phyloP scores from a whole-genome alignment of 2,113 vertebrate species.

The Micromys minutus region DNA sequence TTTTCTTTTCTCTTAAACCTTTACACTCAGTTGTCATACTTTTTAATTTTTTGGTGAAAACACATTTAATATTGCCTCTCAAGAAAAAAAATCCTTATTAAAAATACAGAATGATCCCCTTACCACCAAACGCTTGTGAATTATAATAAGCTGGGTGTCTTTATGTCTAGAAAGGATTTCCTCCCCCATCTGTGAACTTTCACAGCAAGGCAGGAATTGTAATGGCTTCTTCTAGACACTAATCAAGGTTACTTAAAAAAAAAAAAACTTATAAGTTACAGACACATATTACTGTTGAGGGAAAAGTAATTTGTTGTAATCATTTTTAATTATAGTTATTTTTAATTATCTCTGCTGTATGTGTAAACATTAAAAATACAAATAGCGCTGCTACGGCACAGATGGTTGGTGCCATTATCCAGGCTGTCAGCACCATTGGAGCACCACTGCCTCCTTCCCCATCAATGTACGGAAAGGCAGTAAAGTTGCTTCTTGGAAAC shows the following conservation, averaged over 20 bases:
- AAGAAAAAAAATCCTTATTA: constrained; percentile 13
- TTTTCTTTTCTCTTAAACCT: neutral
- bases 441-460: constrained; percentile 80
- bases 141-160: constrained; percentile 66
- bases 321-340: constrained; percentile 92
- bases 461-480: constrained; percentile 80
- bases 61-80: constrained; percentile 71
- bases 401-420: constrained; percentile 85
- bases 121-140: constrained; percentile 60
- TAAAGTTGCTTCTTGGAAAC: constrained; percentile 74
- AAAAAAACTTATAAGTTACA: constrained; percentile 82
- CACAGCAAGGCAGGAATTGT: constrained; percentile 67
- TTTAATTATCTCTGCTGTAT: constrained; percentile 91
- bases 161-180: constrained; percentile 13
- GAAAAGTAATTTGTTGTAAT: constrained; percentile 90
- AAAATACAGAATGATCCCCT: constrained; percentile 69
- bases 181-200: constrained; percentile 74
- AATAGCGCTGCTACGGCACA: constrained; percentile 86
- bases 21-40: neutral
- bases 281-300: constrained; percentile 84
- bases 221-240: constrained; percentile 73
- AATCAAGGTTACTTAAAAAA: constrained; percentile 82
- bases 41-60: constrained; percentile 37
- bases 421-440: constrained; percentile 84
- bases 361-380: constrained; percentile 90